Evolutionary conservation across 2,797 vertebrate species (phyloP).

Genomic region (Propithecus perrieri): DNA sequence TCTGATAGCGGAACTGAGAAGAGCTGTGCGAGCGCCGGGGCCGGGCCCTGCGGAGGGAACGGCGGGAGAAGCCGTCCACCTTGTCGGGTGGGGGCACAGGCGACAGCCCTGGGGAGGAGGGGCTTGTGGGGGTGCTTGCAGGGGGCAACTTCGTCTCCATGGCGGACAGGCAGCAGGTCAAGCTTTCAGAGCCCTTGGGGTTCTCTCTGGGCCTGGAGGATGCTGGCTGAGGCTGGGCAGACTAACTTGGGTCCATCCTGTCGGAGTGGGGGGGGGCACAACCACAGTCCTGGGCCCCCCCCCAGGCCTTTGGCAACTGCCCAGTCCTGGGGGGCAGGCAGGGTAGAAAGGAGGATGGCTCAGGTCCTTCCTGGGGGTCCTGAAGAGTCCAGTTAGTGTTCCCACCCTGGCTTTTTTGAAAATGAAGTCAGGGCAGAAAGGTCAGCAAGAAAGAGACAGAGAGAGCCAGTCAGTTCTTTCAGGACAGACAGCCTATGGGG

Average conservation of each 20-base stretch:
- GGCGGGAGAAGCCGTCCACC: conserved; percentile 94
- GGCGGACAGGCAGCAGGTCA: not conserved
- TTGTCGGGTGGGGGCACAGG: conserved; percentile 94
- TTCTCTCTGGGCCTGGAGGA: conserved; percentile 31
- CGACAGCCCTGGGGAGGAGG: conserved; percentile 94
- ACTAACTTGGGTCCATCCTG: conserved; percentile 69
- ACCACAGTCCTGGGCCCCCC: conserved; percentile 55
- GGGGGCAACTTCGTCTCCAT: conserved; percentile 91
- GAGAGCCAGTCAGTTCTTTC: conserved; percentile 22
- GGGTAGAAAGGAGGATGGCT: conserved; percentile 37
- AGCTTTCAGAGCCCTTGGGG: conserved; percentile 34
- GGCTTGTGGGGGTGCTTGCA: conserved; percentile 88
- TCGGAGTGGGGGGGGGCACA: not conserved
- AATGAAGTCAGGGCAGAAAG: conserved; percentile 54
- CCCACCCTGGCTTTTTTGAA: conserved; percentile 52
- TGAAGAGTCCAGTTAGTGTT: conserved; percentile 52
- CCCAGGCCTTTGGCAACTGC: conserved; percentile 67
- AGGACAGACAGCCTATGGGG: not conserved
- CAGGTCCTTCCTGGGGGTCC: conserved; percentile 68
- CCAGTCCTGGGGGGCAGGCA: conserved; percentile 75
- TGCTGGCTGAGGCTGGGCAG: not conserved
- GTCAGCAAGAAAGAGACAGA: not conserved
- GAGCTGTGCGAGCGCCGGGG: conserved; percentile 95
- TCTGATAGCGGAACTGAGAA: conserved; percentile 97
- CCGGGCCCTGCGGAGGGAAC: conserved; percentile 94